These are phyloP conservation scores for Crax fasciolata DNA, from an alignment of 2,797 vertebrate genomes.

Conservation along the genomic window DNA sequence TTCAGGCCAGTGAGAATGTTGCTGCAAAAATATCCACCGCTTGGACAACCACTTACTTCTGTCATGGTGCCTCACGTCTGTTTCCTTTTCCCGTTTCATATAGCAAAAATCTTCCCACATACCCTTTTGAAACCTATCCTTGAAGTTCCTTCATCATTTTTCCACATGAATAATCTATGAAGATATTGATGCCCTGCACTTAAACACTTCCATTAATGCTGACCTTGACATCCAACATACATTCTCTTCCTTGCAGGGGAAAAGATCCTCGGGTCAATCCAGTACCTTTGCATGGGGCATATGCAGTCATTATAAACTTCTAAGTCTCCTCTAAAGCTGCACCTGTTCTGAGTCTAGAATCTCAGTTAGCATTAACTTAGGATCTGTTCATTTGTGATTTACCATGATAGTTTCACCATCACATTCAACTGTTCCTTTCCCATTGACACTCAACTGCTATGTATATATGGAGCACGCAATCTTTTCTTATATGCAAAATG, in stretches of 20 bases:
- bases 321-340: background rate
- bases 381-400: background rate
- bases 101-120: constrained; percentile 2
- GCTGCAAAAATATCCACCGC: background rate
- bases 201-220: constrained; percentile 26
- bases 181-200: constrained; percentile 21
- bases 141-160: constrained; percentile 34
- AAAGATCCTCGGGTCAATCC: background rate
- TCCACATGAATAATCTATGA: constrained; percentile 50
- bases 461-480: background rate
- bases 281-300: background rate
- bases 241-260: constrained; percentile 14
- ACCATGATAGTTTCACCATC: background rate
- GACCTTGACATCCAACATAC: constrained; percentile 18
- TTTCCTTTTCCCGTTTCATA: constrained; percentile 3
- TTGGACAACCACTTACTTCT: background rate
- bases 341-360: background rate
- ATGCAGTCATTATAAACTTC: background rate
- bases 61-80: background rate
- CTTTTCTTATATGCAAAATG: background rate
- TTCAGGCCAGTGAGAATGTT: background rate
- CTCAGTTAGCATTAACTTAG: background rate
- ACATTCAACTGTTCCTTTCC: background rate
- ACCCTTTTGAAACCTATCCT: background rate
- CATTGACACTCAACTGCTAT: background rate